A percentile compares a stretch with the other conserved stretches of the same genome.
Conservation (phyloP, 1,140 invertebrate species). For the Ips nitidus region DNA sequence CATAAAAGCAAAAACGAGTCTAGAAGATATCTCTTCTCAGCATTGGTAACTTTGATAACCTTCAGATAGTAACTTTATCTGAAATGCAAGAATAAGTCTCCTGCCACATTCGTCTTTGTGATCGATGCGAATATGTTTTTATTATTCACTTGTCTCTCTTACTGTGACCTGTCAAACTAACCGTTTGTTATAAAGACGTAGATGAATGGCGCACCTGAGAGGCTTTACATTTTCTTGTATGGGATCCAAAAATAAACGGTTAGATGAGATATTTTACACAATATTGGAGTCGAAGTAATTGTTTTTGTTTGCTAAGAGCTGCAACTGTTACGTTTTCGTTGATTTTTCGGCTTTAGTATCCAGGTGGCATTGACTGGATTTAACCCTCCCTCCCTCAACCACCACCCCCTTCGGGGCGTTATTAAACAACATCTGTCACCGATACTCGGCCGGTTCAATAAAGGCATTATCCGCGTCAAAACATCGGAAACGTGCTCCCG, state of each 20-base stretch:
- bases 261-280: not conserved
- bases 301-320: no score
- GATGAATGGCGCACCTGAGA: constrained; percentile 15
- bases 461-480: constrained; percentile 18
- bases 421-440: constrained; percentile 8
- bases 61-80: no score
- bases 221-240: not conserved
- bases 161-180: constrained; percentile 6
- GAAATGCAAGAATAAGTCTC: not conserved
- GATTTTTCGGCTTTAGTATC: no score
- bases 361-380: no score
- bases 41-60: no score
- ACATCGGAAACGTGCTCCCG: constrained; percentile 20
- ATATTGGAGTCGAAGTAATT: not conserved
- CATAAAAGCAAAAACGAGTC: no score
- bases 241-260: constrained; percentile 12
- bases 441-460: not conserved
- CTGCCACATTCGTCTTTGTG: constrained; percentile 10
- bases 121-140: constrained; percentile 29
- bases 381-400: no score
- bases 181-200: constrained; percentile 20
- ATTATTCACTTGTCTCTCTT: constrained; percentile 18
- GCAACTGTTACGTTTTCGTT: no score
- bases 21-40: no score
- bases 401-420: not conserved